phyloP scores from a whole-genome alignment of 2,797 vertebrate species.

The Pantherophis alleghaniensis region DNA sequence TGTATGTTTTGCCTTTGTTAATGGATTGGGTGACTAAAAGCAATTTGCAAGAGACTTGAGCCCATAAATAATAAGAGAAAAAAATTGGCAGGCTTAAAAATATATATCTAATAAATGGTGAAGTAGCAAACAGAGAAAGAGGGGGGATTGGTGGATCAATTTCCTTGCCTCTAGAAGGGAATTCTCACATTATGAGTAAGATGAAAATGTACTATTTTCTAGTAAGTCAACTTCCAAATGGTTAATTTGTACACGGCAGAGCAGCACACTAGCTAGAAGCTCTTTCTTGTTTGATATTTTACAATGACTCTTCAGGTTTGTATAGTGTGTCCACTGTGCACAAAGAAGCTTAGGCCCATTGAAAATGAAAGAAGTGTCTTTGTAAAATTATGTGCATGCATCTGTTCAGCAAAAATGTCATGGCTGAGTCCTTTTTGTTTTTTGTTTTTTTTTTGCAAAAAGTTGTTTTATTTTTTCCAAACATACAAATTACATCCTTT shows the following conservation, averaged over 20 bases:
- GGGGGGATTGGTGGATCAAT: fast-evolving
- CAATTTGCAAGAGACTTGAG: conserved; percentile 29
- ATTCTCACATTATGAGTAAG: not conserved
- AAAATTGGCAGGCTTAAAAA: not conserved
- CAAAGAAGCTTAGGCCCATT: not conserved
- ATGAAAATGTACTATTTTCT: not conserved
- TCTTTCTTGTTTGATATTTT: not conserved
- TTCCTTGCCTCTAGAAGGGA: not conserved
- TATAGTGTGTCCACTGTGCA: not conserved
- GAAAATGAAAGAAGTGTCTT: not conserved
- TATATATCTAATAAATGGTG: not conserved
- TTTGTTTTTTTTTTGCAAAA: too few species aligned
- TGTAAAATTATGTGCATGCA: not conserved
- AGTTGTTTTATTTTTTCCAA: too few species aligned
- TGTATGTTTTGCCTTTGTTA: conserved; percentile 50
- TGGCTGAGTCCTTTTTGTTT: not conserved
- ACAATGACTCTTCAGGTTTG: not conserved
- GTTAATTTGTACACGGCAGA: not conserved
- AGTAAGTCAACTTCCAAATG: not conserved
- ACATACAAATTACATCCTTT: too few species aligned
- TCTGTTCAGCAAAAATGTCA: not conserved
- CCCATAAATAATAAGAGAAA: conserved; percentile 13
- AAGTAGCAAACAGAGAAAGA: not conserved
- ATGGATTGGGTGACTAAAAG: conserved; percentile 49
- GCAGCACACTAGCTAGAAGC: not conserved